Evolutionary conservation across 2,888 invertebrate genomes (phyloP).

Genomic region (Glomeris marginata): DNA sequence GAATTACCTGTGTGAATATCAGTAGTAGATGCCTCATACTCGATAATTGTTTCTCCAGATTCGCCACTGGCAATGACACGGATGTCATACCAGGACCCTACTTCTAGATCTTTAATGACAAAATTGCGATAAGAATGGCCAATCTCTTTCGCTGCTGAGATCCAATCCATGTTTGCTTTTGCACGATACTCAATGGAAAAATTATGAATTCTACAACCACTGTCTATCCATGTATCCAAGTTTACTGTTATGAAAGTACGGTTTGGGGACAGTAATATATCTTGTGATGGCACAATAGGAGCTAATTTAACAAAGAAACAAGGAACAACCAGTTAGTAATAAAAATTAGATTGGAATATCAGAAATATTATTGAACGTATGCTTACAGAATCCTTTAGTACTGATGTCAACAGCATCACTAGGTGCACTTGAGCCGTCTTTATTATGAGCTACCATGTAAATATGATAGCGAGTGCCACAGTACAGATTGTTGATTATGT

Average conservation of each 20-base stretch:
- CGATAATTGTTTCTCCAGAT: slow-evolving; percentile 3
- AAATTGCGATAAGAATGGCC: neutral
- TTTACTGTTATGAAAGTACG: slow-evolving; percentile 3
- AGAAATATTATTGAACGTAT: neutral
- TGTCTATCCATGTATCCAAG: slow-evolving; percentile 8
- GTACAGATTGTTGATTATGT: slow-evolving; percentile 5
- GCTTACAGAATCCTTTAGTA: slow-evolving; percentile 10
- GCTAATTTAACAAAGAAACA: slow-evolving; percentile 6
- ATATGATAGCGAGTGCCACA: slow-evolving; percentile 10
- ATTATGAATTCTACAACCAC: slow-evolving; percentile 8
- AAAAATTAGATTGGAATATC: too few relatives aligned
- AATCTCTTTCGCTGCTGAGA: slow-evolving; percentile 1
- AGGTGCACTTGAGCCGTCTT: slow-evolving; percentile 5
- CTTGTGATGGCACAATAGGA: slow-evolving; percentile 9
- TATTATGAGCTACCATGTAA: slow-evolving; percentile 7
- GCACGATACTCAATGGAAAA: slow-evolving; percentile 4
- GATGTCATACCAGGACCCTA: slow-evolving; percentile 1
- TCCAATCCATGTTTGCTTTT: slow-evolving; percentile 8
- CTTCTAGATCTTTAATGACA: slow-evolving; percentile 2
- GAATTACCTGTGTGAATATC: slow-evolving; percentile 5
- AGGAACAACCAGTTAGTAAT: neutral
- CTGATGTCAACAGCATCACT: slow-evolving; percentile 4
- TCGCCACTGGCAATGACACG: slow-evolving; percentile 10
- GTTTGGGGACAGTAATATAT: slow-evolving; percentile 4
- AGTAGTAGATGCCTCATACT: slow-evolving; percentile 6